A percentile compares a stretch with the other conserved stretches of the same genome.
Conservation (phyloP, 92 coral and sea anemone genomes). For the Zoanthus sociatus region DNA sequence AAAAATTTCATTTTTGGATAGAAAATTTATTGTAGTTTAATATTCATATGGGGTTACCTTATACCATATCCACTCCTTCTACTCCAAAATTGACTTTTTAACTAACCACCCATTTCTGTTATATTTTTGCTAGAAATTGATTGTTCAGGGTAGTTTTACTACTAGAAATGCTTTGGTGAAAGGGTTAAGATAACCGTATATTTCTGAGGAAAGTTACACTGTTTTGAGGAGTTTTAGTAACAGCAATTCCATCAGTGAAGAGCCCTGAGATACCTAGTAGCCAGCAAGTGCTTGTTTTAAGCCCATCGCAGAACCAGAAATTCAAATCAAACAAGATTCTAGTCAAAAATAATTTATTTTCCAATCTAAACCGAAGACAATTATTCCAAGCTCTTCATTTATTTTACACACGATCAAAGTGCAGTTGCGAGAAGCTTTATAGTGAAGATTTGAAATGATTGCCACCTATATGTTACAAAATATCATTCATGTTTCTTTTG, state of each 20-base stretch:
- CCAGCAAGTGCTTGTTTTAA: constrained; percentile 18
- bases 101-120: constrained; percentile 7
- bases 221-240: constrained; percentile 3
- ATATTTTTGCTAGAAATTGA: constrained; percentile 58
- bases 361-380: not conserved
- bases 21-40: constrained; percentile 48
- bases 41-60: constrained; percentile 57
- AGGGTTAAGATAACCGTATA: constrained; percentile 18
- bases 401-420: constrained; percentile 9
- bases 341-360: constrained; percentile 3
- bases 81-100: constrained; percentile 41
- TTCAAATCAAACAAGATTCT: constrained; percentile 45
- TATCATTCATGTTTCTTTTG: no score
- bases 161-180: constrained; percentile 53
- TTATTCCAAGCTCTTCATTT: constrained; percentile 29
- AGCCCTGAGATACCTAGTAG: not conserved
- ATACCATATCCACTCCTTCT: constrained; percentile 61
- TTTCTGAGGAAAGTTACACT: not conserved
- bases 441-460: no score
- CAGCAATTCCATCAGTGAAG: not conserved
- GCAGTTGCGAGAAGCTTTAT: constrained; percentile 8
- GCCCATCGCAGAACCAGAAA: constrained; percentile 29
- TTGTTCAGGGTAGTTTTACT: constrained; percentile 48
- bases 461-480: no score
- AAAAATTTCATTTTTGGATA: constrained; percentile 43